Percentiles rank a stretch among this genome's conserved stretches.
These are phyloP conservation scores for Stomatorhinus ivindoensis DNA, from an alignment of 2,113 vertebrate genomes.

Conservation along the genomic window DNA sequence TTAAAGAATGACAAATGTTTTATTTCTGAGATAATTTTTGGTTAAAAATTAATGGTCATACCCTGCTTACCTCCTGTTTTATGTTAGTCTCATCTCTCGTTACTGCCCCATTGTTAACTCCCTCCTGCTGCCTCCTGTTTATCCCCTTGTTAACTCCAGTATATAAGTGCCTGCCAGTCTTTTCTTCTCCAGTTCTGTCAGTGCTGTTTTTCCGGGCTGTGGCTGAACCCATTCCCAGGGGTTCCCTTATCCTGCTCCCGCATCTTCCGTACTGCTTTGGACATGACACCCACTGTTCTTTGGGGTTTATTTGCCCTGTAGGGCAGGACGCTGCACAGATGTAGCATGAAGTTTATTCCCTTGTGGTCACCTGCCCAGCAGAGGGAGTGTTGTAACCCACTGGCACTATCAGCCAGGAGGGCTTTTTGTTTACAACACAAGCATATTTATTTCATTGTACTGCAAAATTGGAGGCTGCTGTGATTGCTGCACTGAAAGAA, in stretches of 20 bases:
- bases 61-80: too few species aligned
- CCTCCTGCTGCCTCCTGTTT: too few species aligned
- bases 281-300: not conserved
- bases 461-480: not conserved
- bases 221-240: too few species aligned
- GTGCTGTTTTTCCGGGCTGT: too few species aligned
- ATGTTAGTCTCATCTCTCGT: too few species aligned
- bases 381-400: not conserved
- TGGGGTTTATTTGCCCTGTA: not conserved
- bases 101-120: too few species aligned
- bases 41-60: not conserved
- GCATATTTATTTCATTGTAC: not conserved
- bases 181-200: too few species aligned
- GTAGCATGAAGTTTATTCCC: not conserved
- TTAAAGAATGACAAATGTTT: not conserved
- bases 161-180: too few species aligned
- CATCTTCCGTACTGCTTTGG: too few species aligned
- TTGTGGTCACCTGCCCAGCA: not conserved
- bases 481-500: not conserved
- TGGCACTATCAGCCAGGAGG: not conserved
- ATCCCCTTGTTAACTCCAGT: too few species aligned
- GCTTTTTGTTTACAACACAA: not conserved
- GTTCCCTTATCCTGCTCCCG: too few species aligned
- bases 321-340: not conserved
- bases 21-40: not conserved